phyloP scores from a whole-genome alignment of 2,888 invertebrate species.

The Sphecodes monilicornis region DNA sequence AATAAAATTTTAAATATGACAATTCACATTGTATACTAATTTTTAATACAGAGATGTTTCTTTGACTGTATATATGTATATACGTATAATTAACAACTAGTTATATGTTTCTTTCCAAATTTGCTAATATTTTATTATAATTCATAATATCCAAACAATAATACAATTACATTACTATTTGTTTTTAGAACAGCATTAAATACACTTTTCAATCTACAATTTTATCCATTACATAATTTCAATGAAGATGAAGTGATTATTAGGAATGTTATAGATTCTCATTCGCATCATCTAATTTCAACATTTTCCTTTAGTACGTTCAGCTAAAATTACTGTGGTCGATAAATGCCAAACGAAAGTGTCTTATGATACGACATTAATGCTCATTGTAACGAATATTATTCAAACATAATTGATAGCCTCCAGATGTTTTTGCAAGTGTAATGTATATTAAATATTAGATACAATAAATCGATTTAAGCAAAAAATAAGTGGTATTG shows the following conservation, averaged over 20 bases:
- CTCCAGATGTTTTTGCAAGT: not conserved
- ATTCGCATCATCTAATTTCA: slow-evolving; percentile 50
- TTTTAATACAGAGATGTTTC: slow-evolving; percentile 27
- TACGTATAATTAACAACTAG: slow-evolving; percentile 76
- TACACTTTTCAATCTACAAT: slow-evolving; percentile 65
- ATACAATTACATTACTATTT: slow-evolving; percentile 77
- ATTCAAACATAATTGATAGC: slow-evolving; percentile 4
- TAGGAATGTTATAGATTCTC: slow-evolving; percentile 65
- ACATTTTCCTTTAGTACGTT: slow-evolving; percentile 58
- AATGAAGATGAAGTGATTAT: slow-evolving; percentile 57
- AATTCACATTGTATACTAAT: slow-evolving; percentile 42
- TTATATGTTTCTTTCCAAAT: slow-evolving; percentile 64
- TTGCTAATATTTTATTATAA: slow-evolving; percentile 73
- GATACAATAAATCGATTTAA: not conserved
- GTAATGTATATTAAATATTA: not conserved
- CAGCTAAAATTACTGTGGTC: slow-evolving; percentile 53
- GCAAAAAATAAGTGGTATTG: not conserved
- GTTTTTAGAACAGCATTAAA: slow-evolving; percentile 60
- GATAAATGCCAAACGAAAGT: slow-evolving; percentile 62
- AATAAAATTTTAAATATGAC: slow-evolving; percentile 42
- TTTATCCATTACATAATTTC: slow-evolving; percentile 58
- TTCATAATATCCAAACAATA: slow-evolving; percentile 74
- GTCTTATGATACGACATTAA: slow-evolving; percentile 26
- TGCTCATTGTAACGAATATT: slow-evolving; percentile 6
- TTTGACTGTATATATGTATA: slow-evolving; percentile 43